These are phyloP conservation scores for Dasypus novemcinctus DNA, from an alignment of 2,113 vertebrate genomes.

Conservation along the genomic window DNA sequence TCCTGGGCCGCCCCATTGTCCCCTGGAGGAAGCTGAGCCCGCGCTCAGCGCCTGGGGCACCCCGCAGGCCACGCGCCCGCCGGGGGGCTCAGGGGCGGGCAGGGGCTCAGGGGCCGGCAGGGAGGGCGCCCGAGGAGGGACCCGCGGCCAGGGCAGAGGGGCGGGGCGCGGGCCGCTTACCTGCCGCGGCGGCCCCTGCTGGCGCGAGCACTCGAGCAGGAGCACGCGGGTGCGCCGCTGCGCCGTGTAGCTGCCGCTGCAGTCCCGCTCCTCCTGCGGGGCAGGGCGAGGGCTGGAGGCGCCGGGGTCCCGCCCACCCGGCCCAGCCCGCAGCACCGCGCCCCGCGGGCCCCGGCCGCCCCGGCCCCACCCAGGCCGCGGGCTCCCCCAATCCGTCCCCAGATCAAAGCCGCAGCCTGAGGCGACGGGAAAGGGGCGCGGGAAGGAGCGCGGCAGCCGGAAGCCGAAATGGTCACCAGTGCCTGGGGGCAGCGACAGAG, in stretches of 20 bases:
- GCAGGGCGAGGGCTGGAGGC: background rate
- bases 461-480: no score
- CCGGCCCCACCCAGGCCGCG: accelerated
- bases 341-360: accelerated
- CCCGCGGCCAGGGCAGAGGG: background rate
- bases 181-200: background rate
- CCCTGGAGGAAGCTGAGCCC: no score
- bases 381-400: background rate
- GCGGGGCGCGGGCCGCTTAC: background rate
- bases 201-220: background rate
- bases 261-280: conserved; percentile 17
- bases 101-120: no score
- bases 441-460: no score
- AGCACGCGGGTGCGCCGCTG: accelerated
- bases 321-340: background rate
- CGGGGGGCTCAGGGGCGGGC: no score
- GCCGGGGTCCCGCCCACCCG: background rate
- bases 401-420: background rate
- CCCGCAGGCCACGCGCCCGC: no score
- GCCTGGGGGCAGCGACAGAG: no score
- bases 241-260: accelerated
- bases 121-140: no score
- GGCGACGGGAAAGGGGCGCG: background rate
- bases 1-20: no score
- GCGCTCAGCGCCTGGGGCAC: no score